These are phyloP conservation scores for Erythrolamprus reginae DNA, from an alignment of 2,113 vertebrate genomes.

Conservation along the genomic window DNA sequence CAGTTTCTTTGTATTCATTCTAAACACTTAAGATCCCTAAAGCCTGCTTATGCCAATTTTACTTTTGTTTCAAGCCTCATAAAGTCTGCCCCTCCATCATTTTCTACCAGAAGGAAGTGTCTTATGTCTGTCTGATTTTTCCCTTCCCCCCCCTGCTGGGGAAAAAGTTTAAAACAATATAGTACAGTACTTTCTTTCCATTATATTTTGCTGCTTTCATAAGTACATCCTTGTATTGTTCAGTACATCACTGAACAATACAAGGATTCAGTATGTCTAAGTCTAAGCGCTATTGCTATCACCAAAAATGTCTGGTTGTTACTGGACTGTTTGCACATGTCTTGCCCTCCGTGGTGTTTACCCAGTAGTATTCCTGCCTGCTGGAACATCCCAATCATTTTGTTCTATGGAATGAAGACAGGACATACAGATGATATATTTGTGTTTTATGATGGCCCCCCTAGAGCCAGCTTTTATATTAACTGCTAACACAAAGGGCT, in stretches of 20 bases:
- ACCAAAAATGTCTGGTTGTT: background rate
- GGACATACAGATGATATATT: background rate
- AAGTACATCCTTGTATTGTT: background rate
- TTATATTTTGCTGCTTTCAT: background rate
- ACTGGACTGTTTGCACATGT: background rate
- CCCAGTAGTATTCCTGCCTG: background rate
- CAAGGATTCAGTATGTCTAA: no score
- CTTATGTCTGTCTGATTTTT: no score
- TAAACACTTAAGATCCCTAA: background rate
- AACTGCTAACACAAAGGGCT: conserved; percentile 25
- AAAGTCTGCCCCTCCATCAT: background rate
- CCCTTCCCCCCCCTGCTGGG: no score
- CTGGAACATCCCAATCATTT: background rate
- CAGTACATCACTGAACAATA: background rate
- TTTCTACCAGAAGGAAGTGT: background rate
- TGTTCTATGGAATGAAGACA: background rate
- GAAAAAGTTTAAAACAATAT: background rate
- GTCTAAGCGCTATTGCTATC: no score
- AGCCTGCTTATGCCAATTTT: background rate
- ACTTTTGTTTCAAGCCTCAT: background rate
- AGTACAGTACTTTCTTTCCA: background rate
- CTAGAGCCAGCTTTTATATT: conserved; percentile 17
- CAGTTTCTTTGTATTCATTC: background rate
- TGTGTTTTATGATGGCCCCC: background rate
- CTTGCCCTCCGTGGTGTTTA: background rate